Conservation (phyloP, 2,113 vertebrate genomes). For the Oncorhynchus tshawytscha region DNA sequence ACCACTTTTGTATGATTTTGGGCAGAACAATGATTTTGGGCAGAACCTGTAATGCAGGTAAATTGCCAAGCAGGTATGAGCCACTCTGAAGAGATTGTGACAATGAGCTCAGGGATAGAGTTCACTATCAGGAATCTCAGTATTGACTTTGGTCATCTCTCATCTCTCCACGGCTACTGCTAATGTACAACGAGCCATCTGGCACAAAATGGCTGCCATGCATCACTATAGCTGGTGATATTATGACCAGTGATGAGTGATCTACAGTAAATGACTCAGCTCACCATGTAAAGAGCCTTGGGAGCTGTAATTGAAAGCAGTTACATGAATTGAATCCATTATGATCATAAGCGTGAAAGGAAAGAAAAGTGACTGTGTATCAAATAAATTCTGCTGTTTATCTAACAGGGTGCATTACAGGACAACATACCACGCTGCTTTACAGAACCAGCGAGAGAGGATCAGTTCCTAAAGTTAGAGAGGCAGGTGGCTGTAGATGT, state of each 20-base stretch:
- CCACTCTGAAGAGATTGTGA: no score
- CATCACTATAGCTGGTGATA: not conserved
- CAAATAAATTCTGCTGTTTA: not conserved
- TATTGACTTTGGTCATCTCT: not conserved
- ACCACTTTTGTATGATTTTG: no score
- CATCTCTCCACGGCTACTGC: not conserved
- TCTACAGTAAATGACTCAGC: no score
- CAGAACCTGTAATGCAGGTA: no score
- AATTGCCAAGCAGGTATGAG: no score
- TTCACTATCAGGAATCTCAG: not conserved
- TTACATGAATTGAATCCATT: not conserved
- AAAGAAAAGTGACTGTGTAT: not conserved
- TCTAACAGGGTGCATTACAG: not conserved
- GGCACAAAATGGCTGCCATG: not conserved
- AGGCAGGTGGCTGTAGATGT: not conserved
- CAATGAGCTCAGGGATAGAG: not conserved
- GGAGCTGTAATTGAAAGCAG: not conserved
- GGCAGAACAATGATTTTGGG: no score
- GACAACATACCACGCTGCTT: not conserved
- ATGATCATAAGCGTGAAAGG: not conserved
- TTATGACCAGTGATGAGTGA: no score
- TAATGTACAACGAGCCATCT: not conserved
- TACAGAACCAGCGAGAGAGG: not conserved
- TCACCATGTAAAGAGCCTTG: not conserved
- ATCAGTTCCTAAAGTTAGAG: not conserved